These are phyloP conservation scores for Bhutanitis thaidina DNA, from an alignment of 2,888 invertebrate genomes.

Conservation along the genomic window DNA sequence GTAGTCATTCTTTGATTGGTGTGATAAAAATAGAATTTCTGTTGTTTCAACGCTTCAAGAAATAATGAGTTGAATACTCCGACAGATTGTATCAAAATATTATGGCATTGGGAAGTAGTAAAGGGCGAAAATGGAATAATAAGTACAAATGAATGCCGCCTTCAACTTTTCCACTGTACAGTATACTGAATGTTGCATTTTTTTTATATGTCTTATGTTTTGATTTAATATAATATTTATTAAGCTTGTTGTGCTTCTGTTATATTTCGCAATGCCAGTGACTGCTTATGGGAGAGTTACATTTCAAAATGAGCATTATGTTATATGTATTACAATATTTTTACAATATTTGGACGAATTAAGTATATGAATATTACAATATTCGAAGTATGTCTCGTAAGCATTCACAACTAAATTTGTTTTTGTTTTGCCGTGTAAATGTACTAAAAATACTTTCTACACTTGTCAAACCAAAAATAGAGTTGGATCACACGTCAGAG, in stretches of 20 bases:
- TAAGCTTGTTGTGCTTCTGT: constrained; percentile 28
- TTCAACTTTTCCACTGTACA: neutral
- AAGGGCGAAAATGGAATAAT: too few relatives aligned
- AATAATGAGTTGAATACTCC: too few relatives aligned
- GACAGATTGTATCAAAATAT: too few relatives aligned
- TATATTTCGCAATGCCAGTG: constrained; percentile 23
- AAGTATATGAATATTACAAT: too few relatives aligned
- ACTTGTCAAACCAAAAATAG: constrained; percentile 72
- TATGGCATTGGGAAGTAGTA: too few relatives aligned
- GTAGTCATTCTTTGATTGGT: too few relatives aligned
- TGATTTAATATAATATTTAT: constrained; percentile 22
- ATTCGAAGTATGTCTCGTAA: constrained; percentile 23
- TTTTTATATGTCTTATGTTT: neutral
- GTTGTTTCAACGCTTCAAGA: too few relatives aligned
- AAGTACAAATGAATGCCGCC: too few relatives aligned
- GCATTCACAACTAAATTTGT: constrained; percentile 45
- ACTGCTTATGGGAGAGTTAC: neutral
- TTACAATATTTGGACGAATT: neutral
- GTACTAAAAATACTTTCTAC: constrained; percentile 69
- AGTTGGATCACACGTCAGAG: constrained; percentile 77
- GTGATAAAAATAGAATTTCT: too few relatives aligned
- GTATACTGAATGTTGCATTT: constrained; percentile 19
- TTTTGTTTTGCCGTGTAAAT: constrained; percentile 76
- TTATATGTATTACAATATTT: neutral
- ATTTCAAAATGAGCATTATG: too few relatives aligned